Conservation (phyloP, 2,113 vertebrate species). For the Myiopsitta monachus region DNA sequence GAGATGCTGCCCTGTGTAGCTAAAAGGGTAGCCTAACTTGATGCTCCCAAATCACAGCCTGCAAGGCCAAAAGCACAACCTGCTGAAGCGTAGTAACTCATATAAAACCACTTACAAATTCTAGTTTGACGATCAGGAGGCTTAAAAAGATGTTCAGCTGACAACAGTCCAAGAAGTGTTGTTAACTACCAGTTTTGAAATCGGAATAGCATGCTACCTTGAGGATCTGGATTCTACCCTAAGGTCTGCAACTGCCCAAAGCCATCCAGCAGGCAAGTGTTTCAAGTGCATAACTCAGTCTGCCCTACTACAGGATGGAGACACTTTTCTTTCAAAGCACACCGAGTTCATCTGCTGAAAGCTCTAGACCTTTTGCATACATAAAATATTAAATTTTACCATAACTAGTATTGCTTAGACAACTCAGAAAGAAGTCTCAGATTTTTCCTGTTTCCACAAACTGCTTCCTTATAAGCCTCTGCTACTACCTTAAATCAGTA, state of each 20-base stretch:
- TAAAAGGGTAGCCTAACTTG: not conserved
- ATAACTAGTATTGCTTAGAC: not conserved
- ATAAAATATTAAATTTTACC: not conserved
- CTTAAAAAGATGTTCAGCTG: not conserved
- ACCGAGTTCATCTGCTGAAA: not conserved
- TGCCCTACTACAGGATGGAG: not conserved
- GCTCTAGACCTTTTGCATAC: not conserved
- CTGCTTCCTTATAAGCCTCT: not conserved
- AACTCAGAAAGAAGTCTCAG: not conserved
- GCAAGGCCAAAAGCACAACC: not conserved
- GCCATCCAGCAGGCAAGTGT: constrained; percentile 1
- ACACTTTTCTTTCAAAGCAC: not conserved
- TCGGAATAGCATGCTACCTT: not conserved
- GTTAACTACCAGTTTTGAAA: not conserved
- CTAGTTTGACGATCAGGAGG: not conserved
- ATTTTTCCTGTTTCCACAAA: not conserved
- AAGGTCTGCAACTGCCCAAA: not conserved
- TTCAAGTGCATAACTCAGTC: not conserved
- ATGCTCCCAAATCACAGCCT: not conserved
- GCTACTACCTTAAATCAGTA: not conserved
- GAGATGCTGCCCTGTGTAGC: fast-evolving
- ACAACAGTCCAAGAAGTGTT: not conserved
- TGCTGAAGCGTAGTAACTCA: not conserved
- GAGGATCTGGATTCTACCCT: not conserved
- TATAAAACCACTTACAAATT: not conserved